These are phyloP conservation scores for Gila orcuttii DNA, from an alignment of 2,113 vertebrate genomes.

Conservation along the genomic window DNA sequence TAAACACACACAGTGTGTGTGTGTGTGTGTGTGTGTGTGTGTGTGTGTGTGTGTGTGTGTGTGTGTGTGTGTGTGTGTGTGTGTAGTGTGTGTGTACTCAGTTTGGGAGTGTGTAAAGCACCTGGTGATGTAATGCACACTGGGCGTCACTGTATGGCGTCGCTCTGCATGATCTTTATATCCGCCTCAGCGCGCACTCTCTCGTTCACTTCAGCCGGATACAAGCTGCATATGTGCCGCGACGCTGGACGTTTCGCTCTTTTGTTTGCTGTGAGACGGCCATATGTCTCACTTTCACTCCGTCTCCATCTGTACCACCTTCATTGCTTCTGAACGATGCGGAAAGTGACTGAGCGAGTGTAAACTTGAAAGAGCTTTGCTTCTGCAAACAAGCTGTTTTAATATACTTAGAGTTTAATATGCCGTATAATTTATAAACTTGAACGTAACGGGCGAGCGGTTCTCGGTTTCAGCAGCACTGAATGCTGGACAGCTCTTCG, in stretches of 20 bases:
- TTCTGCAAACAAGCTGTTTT: background rate
- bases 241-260: background rate
- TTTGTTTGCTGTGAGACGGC: background rate
- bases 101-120: conserved; percentile 15
- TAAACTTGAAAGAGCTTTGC: background rate
- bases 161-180: conserved; percentile 5
- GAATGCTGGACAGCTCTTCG: conserved; percentile 53
- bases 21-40: too few species aligned
- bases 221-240: background rate
- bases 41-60: too few species aligned
- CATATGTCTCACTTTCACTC: background rate
- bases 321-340: background rate
- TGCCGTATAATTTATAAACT: background rate
- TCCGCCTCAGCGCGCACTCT: conserved; percentile 30
- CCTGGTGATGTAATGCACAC: conserved; percentile 52
- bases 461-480: conserved; percentile 53
- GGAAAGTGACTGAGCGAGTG: background rate
- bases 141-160: conserved; percentile 37
- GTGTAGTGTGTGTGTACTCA: background rate
- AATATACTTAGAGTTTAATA: background rate
- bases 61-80: too few species aligned
- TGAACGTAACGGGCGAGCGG: background rate
- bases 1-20: background rate
- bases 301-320: background rate
- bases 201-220: conserved; percentile 12